phyloP scores from a whole-genome alignment of 2,888 invertebrate genomes.

The Rutpela maculata region DNA sequence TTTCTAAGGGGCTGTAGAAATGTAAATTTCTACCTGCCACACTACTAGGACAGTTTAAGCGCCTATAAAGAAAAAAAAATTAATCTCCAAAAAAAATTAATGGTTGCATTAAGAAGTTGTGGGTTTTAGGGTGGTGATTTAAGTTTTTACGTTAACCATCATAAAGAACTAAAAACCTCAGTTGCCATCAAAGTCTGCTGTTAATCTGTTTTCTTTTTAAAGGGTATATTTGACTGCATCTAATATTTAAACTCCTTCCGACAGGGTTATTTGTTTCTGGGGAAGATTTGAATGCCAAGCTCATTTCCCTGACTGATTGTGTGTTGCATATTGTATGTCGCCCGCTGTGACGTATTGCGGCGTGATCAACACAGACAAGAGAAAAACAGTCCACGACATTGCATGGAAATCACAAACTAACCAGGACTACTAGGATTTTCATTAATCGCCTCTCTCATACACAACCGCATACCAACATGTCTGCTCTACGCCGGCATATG shows the following conservation, averaged over 20 bases:
- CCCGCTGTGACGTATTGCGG: slow-evolving; percentile 42
- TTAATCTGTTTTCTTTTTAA: slow-evolving; percentile 46
- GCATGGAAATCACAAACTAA: slow-evolving; percentile 28
- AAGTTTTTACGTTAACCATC: slow-evolving; percentile 8
- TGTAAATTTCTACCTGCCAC: slow-evolving; percentile 34
- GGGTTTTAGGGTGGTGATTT: slow-evolving; percentile 24
- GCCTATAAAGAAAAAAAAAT: slow-evolving; percentile 27
- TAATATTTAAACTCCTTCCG: slow-evolving; percentile 56
- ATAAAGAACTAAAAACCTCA: slow-evolving; percentile 17
- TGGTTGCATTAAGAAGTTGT: slow-evolving; percentile 16
- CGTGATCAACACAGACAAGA: slow-evolving; percentile 14
- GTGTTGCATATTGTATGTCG: slow-evolving; percentile 55
- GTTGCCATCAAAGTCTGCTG: slow-evolving; percentile 45
- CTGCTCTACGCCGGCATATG: slow-evolving; percentile 12
- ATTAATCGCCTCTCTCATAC: slow-evolving; percentile 29
- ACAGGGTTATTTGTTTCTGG: slow-evolving; percentile 63
- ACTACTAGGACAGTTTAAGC: slow-evolving; percentile 22
- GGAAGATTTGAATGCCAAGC: slow-evolving; percentile 69
- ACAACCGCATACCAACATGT: slow-evolving; percentile 23
- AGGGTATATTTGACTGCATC: slow-evolving; percentile 46
- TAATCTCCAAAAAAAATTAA: slow-evolving; percentile 20
- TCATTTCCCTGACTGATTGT: slow-evolving; percentile 66
- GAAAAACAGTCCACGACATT: neutral
- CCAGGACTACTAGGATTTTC: slow-evolving; percentile 35
- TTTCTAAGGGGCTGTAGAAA: slow-evolving; percentile 24